These are phyloP conservation scores for Thunnus thynnus DNA, from an alignment of 2,113 vertebrate genomes.

Conservation along the genomic window DNA sequence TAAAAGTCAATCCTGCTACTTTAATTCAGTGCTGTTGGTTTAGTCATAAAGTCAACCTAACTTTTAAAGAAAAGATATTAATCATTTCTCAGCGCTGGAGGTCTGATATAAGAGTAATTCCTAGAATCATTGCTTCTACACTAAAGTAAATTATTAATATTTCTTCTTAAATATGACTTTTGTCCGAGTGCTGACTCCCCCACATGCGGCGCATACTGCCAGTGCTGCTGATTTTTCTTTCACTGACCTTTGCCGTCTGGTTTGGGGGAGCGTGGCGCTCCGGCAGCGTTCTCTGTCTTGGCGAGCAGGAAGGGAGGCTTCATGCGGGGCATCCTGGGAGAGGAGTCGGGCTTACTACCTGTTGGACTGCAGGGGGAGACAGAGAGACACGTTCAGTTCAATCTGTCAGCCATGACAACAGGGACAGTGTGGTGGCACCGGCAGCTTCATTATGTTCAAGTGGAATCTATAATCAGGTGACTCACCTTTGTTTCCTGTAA, in stretches of 20 bases:
- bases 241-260: slow-evolving; percentile 91
- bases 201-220: neutral
- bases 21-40: too few species aligned
- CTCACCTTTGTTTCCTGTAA: slow-evolving; percentile 91
- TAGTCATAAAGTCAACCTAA: too few species aligned
- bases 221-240: neutral
- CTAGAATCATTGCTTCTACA: too few species aligned
- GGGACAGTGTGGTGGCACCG: neutral
- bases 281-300: slow-evolving; percentile 80
- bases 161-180: neutral
- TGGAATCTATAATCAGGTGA: neutral
- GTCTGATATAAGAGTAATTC: too few species aligned
- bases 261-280: slow-evolving; percentile 86
- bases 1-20: too few species aligned
- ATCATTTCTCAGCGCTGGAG: too few species aligned
- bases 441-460: neutral
- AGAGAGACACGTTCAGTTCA: slow-evolving; percentile 25
- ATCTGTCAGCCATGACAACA: neutral
- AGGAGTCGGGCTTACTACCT: slow-evolving; percentile 92
- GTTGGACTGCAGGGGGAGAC: slow-evolving; percentile 86
- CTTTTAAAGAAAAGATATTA: too few species aligned
- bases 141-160: too few species aligned
- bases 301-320: slow-evolving; percentile 90
- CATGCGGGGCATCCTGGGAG: slow-evolving; percentile 91
- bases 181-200: neutral